phyloP scores from a whole-genome alignment of 2,113 vertebrate genomes.

The Bambusicola thoracicus region DNA sequence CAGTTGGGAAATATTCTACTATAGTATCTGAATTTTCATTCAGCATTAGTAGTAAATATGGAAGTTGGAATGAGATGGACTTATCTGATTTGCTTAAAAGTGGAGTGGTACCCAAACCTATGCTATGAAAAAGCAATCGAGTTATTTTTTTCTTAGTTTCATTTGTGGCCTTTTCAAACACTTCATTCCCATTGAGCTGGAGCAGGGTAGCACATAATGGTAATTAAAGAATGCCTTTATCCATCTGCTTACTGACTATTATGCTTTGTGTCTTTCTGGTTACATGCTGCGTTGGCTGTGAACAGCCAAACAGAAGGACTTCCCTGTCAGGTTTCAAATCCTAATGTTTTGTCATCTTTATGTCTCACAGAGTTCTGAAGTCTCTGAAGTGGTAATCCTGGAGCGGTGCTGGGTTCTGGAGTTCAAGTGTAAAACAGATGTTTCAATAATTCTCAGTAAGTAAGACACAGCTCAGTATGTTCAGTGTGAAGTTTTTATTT shows the following conservation, averaged over 20 bases:
- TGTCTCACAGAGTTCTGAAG: constrained; percentile 66
- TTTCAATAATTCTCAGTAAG: constrained; percentile 57
- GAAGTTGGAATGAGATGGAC: background rate
- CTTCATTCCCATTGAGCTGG: background rate
- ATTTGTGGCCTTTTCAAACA: background rate
- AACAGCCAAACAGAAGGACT: background rate
- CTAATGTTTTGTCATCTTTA: constrained; percentile 54
- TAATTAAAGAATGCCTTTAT: background rate
- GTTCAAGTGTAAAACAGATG: constrained; percentile 62
- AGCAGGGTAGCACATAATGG: background rate
- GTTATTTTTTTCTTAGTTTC: background rate
- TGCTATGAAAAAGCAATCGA: background rate
- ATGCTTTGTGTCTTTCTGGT: background rate
- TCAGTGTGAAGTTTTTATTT: background rate
- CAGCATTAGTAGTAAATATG: background rate
- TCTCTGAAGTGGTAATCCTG: constrained; percentile 53
- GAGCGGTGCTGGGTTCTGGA: constrained; percentile 53
- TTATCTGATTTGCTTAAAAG: background rate
- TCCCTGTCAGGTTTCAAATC: background rate
- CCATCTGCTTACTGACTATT: background rate
- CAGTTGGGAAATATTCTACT: background rate
- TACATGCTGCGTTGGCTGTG: background rate
- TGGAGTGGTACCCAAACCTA: background rate
- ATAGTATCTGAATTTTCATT: background rate
- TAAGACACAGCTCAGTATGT: background rate